Percentiles rank a stretch among this genome's conserved stretches.
phyloP scores from a whole-genome alignment of 2,797 vertebrate genomes.

The Arctocebus calabarensis region DNA sequence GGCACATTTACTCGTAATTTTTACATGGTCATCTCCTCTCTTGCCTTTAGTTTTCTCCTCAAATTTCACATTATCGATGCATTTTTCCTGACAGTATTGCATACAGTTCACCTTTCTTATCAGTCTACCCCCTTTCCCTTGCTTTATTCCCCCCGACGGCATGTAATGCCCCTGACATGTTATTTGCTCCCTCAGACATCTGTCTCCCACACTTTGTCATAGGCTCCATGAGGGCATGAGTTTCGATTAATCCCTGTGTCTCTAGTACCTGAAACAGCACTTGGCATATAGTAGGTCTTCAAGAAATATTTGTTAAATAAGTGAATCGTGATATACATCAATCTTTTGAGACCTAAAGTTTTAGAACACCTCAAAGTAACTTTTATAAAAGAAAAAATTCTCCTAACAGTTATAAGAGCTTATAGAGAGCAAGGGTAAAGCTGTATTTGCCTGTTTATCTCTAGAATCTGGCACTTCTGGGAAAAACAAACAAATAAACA shows the following conservation, averaged over 20 bases:
- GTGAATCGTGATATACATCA: neutral
- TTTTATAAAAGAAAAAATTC: neutral
- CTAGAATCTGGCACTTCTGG: neutral
- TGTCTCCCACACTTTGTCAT: neutral
- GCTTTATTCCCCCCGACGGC: neutral
- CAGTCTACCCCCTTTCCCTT: neutral
- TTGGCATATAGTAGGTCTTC: neutral
- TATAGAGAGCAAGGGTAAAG: neutral
- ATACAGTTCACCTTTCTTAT: neutral
- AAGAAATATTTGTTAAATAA: neutral
- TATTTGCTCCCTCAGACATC: neutral
- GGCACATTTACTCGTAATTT: neutral
- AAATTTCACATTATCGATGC: neutral
- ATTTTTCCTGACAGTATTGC: neutral
- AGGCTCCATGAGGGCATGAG: neutral
- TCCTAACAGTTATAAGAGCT: neutral
- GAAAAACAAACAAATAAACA: too few species aligned
- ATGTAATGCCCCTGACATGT: neutral
- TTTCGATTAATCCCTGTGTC: neutral
- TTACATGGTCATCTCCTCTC: neutral
- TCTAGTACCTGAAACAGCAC: neutral
- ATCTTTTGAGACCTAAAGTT: neutral
- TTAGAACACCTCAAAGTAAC: neutral
- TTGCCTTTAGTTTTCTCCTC: neutral
- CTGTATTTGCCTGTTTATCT: neutral